phyloP scores from a whole-genome alignment of 1,140 invertebrate species.

The Bathynomus jamesi region DNA sequence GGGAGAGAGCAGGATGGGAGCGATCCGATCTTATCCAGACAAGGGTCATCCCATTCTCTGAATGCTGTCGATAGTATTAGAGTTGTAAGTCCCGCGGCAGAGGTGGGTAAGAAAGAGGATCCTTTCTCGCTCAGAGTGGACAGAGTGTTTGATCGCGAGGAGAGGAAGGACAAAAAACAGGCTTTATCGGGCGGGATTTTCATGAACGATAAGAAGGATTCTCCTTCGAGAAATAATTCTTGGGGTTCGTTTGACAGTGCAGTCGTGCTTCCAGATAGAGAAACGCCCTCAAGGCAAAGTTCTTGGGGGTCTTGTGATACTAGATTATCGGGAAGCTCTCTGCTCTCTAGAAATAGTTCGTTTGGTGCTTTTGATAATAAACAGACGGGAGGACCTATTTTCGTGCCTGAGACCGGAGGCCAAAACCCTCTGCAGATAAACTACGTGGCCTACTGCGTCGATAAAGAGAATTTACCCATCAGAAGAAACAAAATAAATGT shows the following conservation, averaged over 20 bases:
- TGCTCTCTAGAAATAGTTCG: conserved; percentile 62
- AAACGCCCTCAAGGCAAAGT: conserved; percentile 57
- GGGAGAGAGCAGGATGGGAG: background rate
- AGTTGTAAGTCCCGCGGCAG: conserved; percentile 43
- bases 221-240: conserved; percentile 57
- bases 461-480: conserved; percentile 22
- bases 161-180: conserved; percentile 48
- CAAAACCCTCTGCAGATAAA: background rate
- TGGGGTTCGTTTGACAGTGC: conserved; percentile 64
- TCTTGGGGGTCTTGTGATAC: conserved; percentile 74
- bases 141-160: conserved; percentile 62
- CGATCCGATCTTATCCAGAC: conserved; percentile 18
- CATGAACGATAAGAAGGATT: conserved; percentile 23
- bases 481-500: conserved; percentile 15
- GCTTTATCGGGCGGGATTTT: background rate
- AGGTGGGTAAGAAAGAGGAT: conserved; percentile 48
- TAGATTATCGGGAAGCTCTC: conserved; percentile 50
- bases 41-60: conserved; percentile 21
- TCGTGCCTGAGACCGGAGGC: too few species aligned
- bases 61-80: conserved; percentile 43
- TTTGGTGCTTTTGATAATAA: conserved; percentile 61
- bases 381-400: too few species aligned
- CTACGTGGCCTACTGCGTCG: background rate
- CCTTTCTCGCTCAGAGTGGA: conserved; percentile 63
- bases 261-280: conserved; percentile 39